A percentile compares a stretch with the other conserved stretches of the same genome.
Conservation (phyloP, 2,888 invertebrate species). For the Pilophorus perplexus region DNA sequence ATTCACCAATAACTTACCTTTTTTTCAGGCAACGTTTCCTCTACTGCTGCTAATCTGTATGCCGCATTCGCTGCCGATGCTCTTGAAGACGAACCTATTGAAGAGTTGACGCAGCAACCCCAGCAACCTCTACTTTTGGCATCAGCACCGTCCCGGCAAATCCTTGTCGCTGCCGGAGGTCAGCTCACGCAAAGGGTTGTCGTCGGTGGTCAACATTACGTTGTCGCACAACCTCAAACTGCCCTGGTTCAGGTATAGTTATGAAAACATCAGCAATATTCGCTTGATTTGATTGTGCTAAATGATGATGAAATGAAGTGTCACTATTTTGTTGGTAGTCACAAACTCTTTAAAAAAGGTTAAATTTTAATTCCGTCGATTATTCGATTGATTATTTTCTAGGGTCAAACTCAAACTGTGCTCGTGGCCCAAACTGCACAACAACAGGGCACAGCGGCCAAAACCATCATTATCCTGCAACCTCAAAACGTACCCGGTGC, state of each 20-base stretch:
- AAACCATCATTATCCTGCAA: conserved; percentile 69
- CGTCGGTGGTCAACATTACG: conserved; percentile 61
- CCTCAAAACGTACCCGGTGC: conserved; percentile 55
- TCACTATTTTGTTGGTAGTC: not conserved
- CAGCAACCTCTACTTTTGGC: conserved; percentile 42
- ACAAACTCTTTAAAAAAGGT: no score
- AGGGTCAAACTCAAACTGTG: conserved; percentile 63
- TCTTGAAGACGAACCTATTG: conserved; percentile 66
- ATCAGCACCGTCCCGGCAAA: conserved; percentile 54
- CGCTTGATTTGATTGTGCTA: no score
- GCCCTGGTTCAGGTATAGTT: conserved; percentile 56
- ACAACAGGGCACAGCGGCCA: conserved; percentile 63
- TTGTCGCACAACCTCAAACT: conserved; percentile 65
- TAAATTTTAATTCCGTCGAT: no score
- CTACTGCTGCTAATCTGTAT: conserved; percentile 80
- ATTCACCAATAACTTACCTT: no score
- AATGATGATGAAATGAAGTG: no score
- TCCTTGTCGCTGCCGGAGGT: conserved; percentile 54
- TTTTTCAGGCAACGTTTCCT: conserved; percentile 58
- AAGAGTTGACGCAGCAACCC: conserved; percentile 46
- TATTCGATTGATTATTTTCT: conserved; percentile 4
- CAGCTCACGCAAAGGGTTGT: conserved; percentile 47
- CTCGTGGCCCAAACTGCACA: conserved; percentile 66
- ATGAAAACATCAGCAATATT: no score
- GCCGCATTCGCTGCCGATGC: conserved; percentile 82